Evolutionary conservation across 35 echinoderm and acorn worm genomes (phyloP), one percentile per base, ranked within the genome.

Genomic region (Holothuria glaberrima): DNA sequence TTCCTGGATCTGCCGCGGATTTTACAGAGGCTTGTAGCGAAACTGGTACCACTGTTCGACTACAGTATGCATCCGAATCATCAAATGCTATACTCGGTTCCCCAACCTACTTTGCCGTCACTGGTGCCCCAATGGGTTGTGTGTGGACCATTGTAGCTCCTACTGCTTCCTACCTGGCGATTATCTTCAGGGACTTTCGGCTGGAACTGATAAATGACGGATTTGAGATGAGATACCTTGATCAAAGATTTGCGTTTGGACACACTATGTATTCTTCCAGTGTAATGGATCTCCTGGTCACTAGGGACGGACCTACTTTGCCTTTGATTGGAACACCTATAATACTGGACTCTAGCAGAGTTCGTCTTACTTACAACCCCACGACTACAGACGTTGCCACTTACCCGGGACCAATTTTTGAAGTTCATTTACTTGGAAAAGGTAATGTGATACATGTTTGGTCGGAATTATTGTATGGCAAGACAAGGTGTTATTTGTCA

Each of bases 351-450:
- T 72, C 69, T 72, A 72, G 29, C 17, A 28, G 7, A 9, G 30
- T 72, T 34, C 29, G 12, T 28, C 29, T 72, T 31, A 17, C 4
- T 7, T 72, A 72, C 30, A 18, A 28, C 13, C 22, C 22, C 24
- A 16, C 25, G 17, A 16, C 69, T 31, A 72, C 69, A 30, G 5
- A 30, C 69, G 29, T 72, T 17, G 35, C 24, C 6, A 31, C 69
- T 19, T 32, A 72, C 29, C 2, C 0, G n/a, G 69, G 69, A 72
- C 28, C 27, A 32, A 9, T 72, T 29, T 72, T 72, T 31, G 69
- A 72, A 72, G 69, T 72, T 38, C n/a, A 34, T 28, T 72, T 72
- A 31, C 69, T 72, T 18, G 69, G 69, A 32, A 34, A 32, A 31
- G 69, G 69, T 72, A 17, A 25, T 28, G 25, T 19, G 17, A 72